These are phyloP conservation scores for Drosophila stalkeri DNA, from an alignment of 2,888 invertebrate species.

Conservation along the genomic window DNA sequence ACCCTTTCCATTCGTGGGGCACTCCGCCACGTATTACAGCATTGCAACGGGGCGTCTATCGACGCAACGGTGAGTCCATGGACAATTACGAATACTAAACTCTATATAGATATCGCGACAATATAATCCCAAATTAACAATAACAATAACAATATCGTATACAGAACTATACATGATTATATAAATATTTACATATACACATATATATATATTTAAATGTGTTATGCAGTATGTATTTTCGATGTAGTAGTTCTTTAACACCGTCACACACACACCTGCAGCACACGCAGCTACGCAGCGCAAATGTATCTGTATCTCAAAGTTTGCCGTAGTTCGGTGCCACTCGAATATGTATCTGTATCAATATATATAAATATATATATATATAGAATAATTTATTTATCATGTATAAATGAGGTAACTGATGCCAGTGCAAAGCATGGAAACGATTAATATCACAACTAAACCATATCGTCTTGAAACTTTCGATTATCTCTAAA, in stretches of 20 bases:
- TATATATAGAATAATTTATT: constrained; percentile 25
- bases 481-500: constrained; percentile 29
- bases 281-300: constrained; percentile 53
- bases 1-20: constrained; percentile 82
- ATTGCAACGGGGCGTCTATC: constrained; percentile 85
- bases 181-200: neutral
- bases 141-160: constrained; percentile 33
- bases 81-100: constrained; percentile 76
- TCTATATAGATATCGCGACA: constrained; percentile 46
- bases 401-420: constrained; percentile 59
- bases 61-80: constrained; percentile 75
- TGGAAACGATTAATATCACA: constrained; percentile 65
- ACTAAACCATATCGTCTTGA: constrained; percentile 60
- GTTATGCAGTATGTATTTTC: constrained; percentile 41
- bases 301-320: constrained; percentile 40
- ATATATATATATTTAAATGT: neutral
- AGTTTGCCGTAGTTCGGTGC: constrained; percentile 60
- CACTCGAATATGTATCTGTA: constrained; percentile 50
- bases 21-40: constrained; percentile 85
- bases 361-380: constrained; percentile 20
- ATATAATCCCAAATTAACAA: constrained; percentile 58
- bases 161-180: constrained; percentile 25
- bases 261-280: constrained; percentile 73
- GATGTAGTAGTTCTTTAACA: constrained; percentile 60
- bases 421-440: constrained; percentile 76